Percentiles rank a stretch among this genome's conserved stretches.
phyloP scores from a whole-genome alignment of 2,797 vertebrate species.

The Etheostoma nigrum region DNA sequence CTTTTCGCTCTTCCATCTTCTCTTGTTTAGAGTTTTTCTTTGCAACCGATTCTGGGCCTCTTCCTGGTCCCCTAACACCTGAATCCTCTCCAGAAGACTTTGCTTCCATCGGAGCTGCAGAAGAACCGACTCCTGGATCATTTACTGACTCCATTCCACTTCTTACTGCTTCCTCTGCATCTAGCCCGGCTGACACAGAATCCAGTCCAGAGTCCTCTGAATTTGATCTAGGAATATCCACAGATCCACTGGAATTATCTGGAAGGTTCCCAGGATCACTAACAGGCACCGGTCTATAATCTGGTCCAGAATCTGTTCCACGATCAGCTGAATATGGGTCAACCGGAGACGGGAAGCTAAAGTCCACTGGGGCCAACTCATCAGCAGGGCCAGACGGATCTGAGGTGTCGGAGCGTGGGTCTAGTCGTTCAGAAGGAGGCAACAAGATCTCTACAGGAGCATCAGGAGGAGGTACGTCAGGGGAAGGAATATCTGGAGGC shows the following conservation, averaged over 20 bases:
- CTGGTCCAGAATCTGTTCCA: conserved; percentile 34
- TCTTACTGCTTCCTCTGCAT: conserved; percentile 4
- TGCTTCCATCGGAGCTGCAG: conserved; percentile 5
- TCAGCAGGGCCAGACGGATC: conserved; percentile 31
- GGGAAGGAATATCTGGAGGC: no score
- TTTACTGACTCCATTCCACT: conserved; percentile 1
- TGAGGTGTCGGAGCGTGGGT: conserved; percentile 15
- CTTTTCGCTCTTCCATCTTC: conserved; percentile 26
- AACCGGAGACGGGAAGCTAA: conserved; percentile 48
- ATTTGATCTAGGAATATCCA: conserved; percentile 21
- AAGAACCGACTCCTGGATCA: conserved; percentile 16
- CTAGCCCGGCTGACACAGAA: conserved; percentile 9
- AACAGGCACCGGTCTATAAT: conserved; percentile 19
- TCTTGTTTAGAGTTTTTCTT: conserved; percentile 36
- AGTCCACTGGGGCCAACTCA: conserved; percentile 54
- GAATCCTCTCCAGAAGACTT: conserved; percentile 26
- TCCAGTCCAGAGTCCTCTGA: conserved; percentile 12
- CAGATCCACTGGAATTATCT: conserved; percentile 16
- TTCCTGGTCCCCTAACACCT: conserved; percentile 1
- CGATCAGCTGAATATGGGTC: conserved; percentile 27
- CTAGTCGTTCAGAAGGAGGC: conserved; percentile 25
- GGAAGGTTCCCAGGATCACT: conserved; percentile 11
- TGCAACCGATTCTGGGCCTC: conserved; percentile 9
- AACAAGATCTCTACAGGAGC: conserved; percentile 24
- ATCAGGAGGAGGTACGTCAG: conserved; percentile 14